Evolutionary conservation across 2,113 vertebrate genomes (phyloP).

Genomic region (Myocastor coypus): DNA sequence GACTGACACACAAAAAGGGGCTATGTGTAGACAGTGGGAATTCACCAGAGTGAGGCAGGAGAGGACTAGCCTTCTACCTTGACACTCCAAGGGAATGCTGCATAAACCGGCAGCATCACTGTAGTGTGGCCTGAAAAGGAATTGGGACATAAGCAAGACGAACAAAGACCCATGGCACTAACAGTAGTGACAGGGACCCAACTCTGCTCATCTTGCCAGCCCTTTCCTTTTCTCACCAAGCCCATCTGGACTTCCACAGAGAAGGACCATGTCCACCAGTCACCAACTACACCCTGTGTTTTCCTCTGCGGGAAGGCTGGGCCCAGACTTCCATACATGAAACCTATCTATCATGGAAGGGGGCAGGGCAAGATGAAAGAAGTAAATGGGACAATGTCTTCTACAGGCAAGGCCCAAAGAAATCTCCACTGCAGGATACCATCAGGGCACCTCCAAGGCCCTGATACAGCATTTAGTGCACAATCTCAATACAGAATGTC

Average conservation of each 20-base stretch:
- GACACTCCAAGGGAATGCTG: not conserved
- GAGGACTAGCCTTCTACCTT: not conserved
- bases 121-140: not conserved
- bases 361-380: not conserved
- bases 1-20: not conserved
- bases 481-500: not conserved
- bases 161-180: not conserved
- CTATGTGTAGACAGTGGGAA: not conserved
- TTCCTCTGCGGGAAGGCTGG: not conserved
- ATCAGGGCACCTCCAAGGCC: not conserved
- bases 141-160: not conserved
- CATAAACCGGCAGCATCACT: not conserved
- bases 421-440: not conserved
- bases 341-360: accelerated
- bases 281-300: not conserved
- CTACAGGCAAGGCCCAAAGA: not conserved
- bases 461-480: not conserved
- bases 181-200: not conserved
- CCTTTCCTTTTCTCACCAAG: conserved; percentile 19
- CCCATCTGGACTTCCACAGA: not conserved
- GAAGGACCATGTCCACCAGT: not conserved
- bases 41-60: conserved; percentile 11
- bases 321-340: not conserved
- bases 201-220: not conserved
- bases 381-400: not conserved